Evolutionary conservation across 2,888 invertebrate species (phyloP).

Genomic region (Platerodrilus igneus): DNA sequence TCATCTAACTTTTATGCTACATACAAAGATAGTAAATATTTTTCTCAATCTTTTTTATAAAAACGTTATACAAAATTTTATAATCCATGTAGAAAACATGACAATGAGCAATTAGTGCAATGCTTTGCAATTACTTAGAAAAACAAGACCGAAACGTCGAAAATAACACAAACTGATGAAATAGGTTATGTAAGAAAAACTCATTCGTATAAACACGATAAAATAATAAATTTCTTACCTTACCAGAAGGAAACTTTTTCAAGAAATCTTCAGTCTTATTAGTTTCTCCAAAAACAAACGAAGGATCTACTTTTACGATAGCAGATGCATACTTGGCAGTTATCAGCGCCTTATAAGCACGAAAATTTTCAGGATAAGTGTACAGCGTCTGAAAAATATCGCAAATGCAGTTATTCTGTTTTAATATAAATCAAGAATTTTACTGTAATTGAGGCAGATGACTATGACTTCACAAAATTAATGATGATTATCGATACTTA

Average conservation of each 20-base stretch:
- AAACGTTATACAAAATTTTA: no score
- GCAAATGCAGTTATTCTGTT: constrained; percentile 5
- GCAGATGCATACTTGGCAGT: constrained; percentile 95
- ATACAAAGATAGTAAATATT: no score
- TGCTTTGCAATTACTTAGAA: background rate
- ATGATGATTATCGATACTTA: constrained; percentile 48
- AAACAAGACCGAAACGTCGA: no score
- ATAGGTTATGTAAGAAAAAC: no score
- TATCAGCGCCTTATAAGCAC: constrained; percentile 95
- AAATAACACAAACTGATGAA: no score
- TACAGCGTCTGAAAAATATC: constrained; percentile 80
- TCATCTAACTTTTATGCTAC: no score
- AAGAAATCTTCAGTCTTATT: constrained; percentile 83
- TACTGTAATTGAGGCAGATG: constrained; percentile 10
- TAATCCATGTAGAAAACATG: no score
- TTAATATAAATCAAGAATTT: constrained; percentile 1
- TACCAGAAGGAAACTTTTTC: constrained; percentile 94
- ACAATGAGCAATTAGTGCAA: no score
- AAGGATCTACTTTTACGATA: constrained; percentile 73
- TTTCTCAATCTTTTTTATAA: no score
- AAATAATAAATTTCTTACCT: no score
- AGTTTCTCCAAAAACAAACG: constrained; percentile 91
- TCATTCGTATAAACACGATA: no score
- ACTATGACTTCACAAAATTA: background rate
- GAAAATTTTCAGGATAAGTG: constrained; percentile 97